phyloP scores from a whole-genome alignment of 2,113 vertebrate species.

The Labeo rohita region DNA sequence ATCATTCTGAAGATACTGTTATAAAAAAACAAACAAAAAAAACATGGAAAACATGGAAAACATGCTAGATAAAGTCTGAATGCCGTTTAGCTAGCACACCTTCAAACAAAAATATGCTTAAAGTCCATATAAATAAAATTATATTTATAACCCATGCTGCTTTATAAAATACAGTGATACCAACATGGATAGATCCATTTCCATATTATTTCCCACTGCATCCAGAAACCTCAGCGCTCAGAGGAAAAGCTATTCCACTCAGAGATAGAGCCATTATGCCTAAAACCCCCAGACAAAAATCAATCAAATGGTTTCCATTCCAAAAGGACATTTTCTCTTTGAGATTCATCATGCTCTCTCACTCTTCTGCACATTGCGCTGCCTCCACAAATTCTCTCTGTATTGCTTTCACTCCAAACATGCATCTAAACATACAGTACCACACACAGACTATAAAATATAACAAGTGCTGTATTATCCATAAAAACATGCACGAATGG shows the following conservation, averaged over 20 bases:
- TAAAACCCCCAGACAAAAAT: conserved; percentile 25
- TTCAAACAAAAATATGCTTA: background rate
- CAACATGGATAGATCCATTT: conserved; percentile 16
- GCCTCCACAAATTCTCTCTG: background rate
- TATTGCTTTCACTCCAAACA: conserved; percentile 18
- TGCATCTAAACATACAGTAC: background rate
- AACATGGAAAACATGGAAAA: too few species aligned
- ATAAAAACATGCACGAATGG: background rate
- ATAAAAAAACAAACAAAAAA: too few species aligned
- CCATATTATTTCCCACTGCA: background rate
- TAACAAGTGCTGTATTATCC: background rate
- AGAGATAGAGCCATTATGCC: background rate
- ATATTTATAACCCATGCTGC: conserved; percentile 2
- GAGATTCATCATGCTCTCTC: conserved; percentile 23
- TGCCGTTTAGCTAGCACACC: background rate
- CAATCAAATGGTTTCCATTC: conserved; percentile 43
- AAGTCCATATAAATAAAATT: conserved; percentile 12
- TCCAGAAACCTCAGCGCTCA: background rate
- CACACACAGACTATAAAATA: background rate
- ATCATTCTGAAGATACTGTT: background rate
- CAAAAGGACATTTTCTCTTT: conserved; percentile 12
- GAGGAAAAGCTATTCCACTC: conserved; percentile 20
- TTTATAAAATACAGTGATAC: conserved; percentile 12
- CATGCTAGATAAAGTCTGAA: background rate
- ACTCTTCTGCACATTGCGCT: background rate